Base-by-base conservation (phyloP, 2,888 invertebrate genomes). In the Litoditis marina region DNA sequence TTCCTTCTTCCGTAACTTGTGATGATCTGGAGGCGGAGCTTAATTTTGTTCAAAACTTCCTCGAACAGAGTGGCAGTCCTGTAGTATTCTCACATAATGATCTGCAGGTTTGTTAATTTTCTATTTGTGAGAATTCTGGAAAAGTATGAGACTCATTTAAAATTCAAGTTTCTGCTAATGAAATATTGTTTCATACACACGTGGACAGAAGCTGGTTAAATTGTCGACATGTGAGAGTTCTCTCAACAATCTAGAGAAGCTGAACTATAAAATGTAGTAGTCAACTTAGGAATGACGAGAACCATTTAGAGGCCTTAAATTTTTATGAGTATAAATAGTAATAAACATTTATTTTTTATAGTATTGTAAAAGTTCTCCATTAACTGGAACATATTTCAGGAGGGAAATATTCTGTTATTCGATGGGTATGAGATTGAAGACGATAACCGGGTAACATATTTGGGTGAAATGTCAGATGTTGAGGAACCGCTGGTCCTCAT, bases 1-100 rank as follows among this genome's bases (percentile, higher is more conserved):
- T 68, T 32, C 76, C 76, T 7, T 47, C 63, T 7, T 42, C 65
- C 4, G 55, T 77, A 32, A 69, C 68, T 13, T 65, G 68, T 6
- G 71, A 69, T 11, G 66, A 72, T 50, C 60, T 77, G 25, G 67
- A 68, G 7, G 42, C 63, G n/a, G 77, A 77, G 60, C 54, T 76
- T 46, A 67, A 73, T 49, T 73, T 75, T 27, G 68, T 76, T 25
- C 69, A 77, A 34, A 59, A 64, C 39, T 77, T 75, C 52, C 55
- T 77, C n/a, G 36, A 64, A 25, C 50, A 65, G 8, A 65, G 65
- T 50, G 59, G 58, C 34, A 72, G 71, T 44, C 91, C 92, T 0
- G 91, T 93, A 0, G 89, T 80, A 7, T 84, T 84, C 69, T 82
- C 81, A 54, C 84, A 84, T 67, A 83, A 83, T 65, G 84, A 84